Evolutionary conservation across 2,888 invertebrate species (phyloP).

Genomic region (Neoscelio sp.): DNA sequence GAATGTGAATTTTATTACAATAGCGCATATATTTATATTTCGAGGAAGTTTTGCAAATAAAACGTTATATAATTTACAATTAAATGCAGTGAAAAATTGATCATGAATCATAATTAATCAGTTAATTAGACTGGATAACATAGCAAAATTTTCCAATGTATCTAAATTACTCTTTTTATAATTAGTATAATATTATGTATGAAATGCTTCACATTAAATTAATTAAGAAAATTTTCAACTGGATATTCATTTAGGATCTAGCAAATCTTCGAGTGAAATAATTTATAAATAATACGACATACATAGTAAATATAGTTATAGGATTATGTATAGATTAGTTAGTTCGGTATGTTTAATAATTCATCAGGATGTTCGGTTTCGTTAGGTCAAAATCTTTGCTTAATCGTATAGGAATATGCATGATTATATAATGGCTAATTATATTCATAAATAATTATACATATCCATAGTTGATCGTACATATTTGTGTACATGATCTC

Average conservation of each 20-base stretch:
- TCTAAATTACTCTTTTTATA: slow-evolving; percentile 8
- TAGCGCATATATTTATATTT: slow-evolving; percentile 9
- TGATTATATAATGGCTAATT: slow-evolving; percentile 22
- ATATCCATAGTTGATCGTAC: slow-evolving; percentile 21
- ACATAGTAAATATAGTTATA: too few relatives aligned
- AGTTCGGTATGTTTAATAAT: slow-evolving; percentile 12
- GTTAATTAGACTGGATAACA: neutral
- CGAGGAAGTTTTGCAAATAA: slow-evolving; percentile 14
- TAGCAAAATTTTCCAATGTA: slow-evolving; percentile 8
- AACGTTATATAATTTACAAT: too few relatives aligned
- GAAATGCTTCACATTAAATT: slow-evolving; percentile 2
- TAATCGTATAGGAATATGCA: neutral
- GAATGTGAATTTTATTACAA: slow-evolving; percentile 41
- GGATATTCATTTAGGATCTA: too few relatives aligned
- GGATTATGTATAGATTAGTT: too few relatives aligned
- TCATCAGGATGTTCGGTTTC: neutral
- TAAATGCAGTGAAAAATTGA: slow-evolving; percentile 23
- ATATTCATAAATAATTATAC: slow-evolving; percentile 43
- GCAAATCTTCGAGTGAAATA: neutral
- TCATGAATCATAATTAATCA: slow-evolving; percentile 14
- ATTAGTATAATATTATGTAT: slow-evolving; percentile 10
- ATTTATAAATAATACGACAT: slow-evolving; percentile 6
- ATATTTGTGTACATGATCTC: slow-evolving; percentile 26
- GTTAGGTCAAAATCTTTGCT: neutral
- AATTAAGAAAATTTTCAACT: neutral